Evolutionary conservation across 1,140 invertebrate genomes (phyloP).

Genomic region (Idris sp.): DNA sequence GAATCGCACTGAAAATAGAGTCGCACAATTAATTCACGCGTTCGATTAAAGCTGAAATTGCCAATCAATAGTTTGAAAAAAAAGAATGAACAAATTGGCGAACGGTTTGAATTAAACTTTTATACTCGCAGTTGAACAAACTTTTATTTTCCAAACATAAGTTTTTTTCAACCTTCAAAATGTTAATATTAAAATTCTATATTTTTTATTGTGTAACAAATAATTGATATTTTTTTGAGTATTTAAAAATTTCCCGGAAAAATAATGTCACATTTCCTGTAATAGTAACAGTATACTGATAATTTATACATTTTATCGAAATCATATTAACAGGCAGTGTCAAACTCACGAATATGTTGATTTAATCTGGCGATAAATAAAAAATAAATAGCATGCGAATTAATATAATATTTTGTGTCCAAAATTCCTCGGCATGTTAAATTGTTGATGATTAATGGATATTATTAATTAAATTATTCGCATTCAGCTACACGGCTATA

Average conservation of each 20-base stretch:
- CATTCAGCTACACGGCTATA: conserved; percentile 15
- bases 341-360: not conserved
- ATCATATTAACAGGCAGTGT: conserved; percentile 20
- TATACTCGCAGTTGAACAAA: no score
- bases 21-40: conserved; percentile 33
- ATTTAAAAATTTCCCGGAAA: no score
- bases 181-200: no score
- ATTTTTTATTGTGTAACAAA: no score
- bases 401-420: conserved; percentile 11
- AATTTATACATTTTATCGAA: conserved; percentile 7
- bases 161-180: no score
- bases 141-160: no score
- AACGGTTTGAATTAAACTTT: conserved; percentile 33
- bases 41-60: conserved; percentile 22
- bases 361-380: conserved; percentile 15
- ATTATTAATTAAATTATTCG: conserved; percentile 38
- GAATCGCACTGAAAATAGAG: conserved; percentile 2
- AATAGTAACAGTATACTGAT: no score
- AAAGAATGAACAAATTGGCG: no score
- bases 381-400: conserved; percentile 6
- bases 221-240: no score
- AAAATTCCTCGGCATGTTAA: conserved; percentile 17
- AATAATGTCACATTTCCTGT: no score
- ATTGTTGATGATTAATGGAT: conserved; percentile 45
- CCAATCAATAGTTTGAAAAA: conserved; percentile 12